Conservation (phyloP, 1,140 invertebrate species). For the Ectropis grisescens region DNA sequence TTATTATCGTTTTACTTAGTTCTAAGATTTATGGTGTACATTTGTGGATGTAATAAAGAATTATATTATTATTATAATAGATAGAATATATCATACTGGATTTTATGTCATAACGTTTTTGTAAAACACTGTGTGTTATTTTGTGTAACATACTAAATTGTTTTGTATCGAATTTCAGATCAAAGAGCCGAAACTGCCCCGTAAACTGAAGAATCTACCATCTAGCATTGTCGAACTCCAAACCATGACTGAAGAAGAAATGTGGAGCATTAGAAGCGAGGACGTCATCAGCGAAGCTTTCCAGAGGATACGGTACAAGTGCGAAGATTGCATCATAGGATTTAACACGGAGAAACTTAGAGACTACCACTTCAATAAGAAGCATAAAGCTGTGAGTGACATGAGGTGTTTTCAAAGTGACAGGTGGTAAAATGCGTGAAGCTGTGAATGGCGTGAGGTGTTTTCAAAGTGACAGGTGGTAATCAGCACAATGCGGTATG, state of each 20-base stretch:
- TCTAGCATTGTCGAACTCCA: slow-evolving; percentile 30
- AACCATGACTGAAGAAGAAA: slow-evolving; percentile 39
- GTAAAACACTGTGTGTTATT: no score
- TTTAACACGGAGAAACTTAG: slow-evolving; percentile 34
- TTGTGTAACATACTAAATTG: no score
- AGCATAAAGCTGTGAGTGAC: slow-evolving; percentile 34
- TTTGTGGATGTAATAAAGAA: no score
- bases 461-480: neutral
- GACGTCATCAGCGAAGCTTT: slow-evolving; percentile 30
- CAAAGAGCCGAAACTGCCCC: neutral
- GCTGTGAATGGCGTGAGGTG: slow-evolving; percentile 21
- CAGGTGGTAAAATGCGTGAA: slow-evolving; percentile 24
- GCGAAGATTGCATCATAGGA: slow-evolving; percentile 25
- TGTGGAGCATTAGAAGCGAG: slow-evolving; percentile 24
- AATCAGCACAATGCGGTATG: slow-evolving; percentile 39
- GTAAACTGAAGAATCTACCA: slow-evolving; percentile 35
- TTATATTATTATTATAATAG: no score
- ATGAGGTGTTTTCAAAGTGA: neutral
- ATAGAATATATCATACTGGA: no score
- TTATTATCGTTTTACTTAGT: no score
- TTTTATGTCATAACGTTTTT: no score
- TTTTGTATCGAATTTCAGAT: no score
- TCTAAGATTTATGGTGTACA: no score
- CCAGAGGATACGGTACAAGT: slow-evolving; percentile 26
- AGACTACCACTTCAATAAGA: slow-evolving; percentile 30